Percentiles rank a stretch among this genome's conserved stretches.
Conservation (phyloP, 2,113 vertebrate genomes). For the Mobula birostris region DNA sequence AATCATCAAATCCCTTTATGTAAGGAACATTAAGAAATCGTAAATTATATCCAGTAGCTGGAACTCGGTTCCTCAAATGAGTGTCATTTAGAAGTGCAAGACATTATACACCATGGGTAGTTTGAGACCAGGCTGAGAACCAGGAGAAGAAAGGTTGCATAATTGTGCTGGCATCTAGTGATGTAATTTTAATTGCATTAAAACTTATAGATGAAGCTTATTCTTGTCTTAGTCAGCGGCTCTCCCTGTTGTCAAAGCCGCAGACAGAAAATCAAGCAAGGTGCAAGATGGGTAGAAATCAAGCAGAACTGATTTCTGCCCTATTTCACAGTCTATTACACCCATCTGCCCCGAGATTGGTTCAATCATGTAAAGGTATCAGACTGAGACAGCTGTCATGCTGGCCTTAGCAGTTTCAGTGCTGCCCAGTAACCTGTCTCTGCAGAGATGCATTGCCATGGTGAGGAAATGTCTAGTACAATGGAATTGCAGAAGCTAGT, state of each 20-base stretch:
- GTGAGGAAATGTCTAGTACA: not conserved
- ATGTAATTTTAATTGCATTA: not conserved
- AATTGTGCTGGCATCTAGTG: not conserved
- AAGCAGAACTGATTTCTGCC: slow-evolving; percentile 8
- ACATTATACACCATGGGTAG: not conserved
- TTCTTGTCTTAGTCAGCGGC: not conserved
- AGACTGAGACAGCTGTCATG: not conserved
- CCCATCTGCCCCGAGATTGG: slow-evolving; percentile 13
- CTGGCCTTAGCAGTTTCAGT: not conserved
- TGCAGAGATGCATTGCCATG: not conserved
- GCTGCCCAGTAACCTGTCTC: not conserved
- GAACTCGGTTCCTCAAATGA: not conserved
- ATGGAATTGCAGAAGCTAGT: not conserved
- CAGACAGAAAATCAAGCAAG: not conserved
- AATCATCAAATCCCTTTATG: not conserved
- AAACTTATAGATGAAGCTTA: not conserved
- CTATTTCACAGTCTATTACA: slow-evolving; percentile 29
- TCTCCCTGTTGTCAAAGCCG: slow-evolving; percentile 12
- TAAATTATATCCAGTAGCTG: not conserved
- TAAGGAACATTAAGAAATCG: not conserved
- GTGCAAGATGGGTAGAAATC: slow-evolving; percentile 2
- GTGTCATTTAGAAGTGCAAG: not conserved
- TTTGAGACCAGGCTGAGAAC: not conserved
- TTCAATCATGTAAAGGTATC: slow-evolving; percentile 26
- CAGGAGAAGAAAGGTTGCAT: not conserved